Base-by-base conservation (phyloP, 2,888 invertebrate species). In the Pyrrhia umbra region DNA sequence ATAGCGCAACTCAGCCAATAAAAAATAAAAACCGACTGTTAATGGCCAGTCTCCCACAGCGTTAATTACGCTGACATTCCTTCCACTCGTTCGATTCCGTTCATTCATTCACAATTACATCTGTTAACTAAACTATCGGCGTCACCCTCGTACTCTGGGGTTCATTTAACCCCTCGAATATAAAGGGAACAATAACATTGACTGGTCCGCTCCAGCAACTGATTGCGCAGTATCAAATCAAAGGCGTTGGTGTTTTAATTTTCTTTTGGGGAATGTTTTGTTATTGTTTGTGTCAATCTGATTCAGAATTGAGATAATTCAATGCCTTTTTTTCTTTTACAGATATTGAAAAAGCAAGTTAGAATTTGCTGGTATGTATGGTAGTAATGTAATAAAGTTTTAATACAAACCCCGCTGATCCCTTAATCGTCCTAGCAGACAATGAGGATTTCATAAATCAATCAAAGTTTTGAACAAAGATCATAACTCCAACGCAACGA, bases 401-500 rank as follows among this genome's bases (percentile, higher is more conserved):
- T 61, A 65, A 65, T 49, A 61, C 69, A 76, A 77, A 51, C 49
- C 40, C 56, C 55, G 74, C 77, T 82, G 82, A 88, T 85, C 83
- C 82, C 77, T 68, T 84, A 88, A 86, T 87, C 87, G 68, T 74
- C 46, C 67, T 68, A 79, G 74, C 70, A 86, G 86, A 88, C 88
- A 89, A 84, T 82, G 84, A 85, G 88, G 85, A 87, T 90, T 89
- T 84, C 89, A 91, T 92, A 91, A 94, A 95, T 94, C 94, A 95
- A 95, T 94, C 94, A 92, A 94, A 94, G 86, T 94, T 94, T 90
- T 81, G 84, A 94, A 94, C 93, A 91, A 93, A 92, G 90, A 93
- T 93, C 93, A 94, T 94, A 95, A 94, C 90, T 94, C 90, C 87
- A 80, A 86, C 88, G 89, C 90, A 92, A 92, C 91, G 93, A 90